Evolutionary conservation across 2,113 vertebrate genomes (phyloP).

Genomic region (Lampris incognitus): DNA sequence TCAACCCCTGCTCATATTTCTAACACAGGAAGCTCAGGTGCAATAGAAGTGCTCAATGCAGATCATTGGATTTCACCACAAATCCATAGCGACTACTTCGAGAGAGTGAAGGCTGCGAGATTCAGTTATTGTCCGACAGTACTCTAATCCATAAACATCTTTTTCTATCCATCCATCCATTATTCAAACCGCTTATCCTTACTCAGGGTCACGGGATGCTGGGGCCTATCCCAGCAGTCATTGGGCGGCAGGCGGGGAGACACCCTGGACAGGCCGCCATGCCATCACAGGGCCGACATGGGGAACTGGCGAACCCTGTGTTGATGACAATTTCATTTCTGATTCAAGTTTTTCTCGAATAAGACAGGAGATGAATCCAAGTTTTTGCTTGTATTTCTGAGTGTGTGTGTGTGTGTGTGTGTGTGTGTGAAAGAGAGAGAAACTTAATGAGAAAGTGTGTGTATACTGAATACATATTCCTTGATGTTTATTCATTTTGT

Average conservation of each 20-base stretch:
- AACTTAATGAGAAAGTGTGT: no score
- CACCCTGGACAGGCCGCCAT: no score
- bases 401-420: no score
- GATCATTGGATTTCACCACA: constrained; percentile 29
- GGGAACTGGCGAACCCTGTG: no score
- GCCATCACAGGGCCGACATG: no score
- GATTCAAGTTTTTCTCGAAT: no score
- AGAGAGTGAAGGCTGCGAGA: not conserved
- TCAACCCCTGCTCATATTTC: not conserved
- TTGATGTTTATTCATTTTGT: not conserved
- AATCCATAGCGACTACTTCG: constrained; percentile 38
- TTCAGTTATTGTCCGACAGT: constrained; percentile 46
- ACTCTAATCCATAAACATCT: not conserved
- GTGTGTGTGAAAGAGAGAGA: no score
- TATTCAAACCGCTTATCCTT: constrained; percentile 31
- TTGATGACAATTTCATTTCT: no score
- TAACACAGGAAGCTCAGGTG: not conserved
- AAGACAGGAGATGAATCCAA: not conserved
- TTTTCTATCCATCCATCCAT: not conserved
- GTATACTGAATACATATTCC: no score
- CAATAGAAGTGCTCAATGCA: not conserved
- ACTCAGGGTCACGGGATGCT: constrained; percentile 24
- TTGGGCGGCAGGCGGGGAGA: no score
- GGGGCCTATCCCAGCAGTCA: not conserved
- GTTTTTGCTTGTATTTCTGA: no score